Percentiles rank a stretch among this genome's conserved stretches.
Evolutionary conservation across 2,888 invertebrate species (phyloP).

Genomic region (Kuschelorhynchus macadamiae): DNA sequence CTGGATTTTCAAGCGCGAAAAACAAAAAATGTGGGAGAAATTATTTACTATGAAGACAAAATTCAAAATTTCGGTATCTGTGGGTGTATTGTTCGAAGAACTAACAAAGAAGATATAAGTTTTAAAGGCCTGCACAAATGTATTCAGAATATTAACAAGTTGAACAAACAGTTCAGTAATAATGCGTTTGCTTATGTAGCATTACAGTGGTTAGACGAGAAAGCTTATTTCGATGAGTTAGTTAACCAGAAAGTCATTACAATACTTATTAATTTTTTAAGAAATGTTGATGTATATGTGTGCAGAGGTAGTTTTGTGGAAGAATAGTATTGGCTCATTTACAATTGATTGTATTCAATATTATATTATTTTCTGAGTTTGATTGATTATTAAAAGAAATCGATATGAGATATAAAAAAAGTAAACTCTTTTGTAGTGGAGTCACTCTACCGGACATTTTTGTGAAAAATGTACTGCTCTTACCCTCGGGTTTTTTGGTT

Average conservation of each 20-base stretch:
- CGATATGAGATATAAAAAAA: too few relatives aligned
- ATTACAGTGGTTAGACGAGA: conserved; percentile 48
- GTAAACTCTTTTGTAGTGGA: too few relatives aligned
- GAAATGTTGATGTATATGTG: conserved; percentile 58
- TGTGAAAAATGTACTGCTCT: too few relatives aligned
- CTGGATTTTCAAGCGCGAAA: conserved; percentile 51
- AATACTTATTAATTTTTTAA: conserved; percentile 59
- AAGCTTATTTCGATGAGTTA: conserved; percentile 54
- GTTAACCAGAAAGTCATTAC: conserved; percentile 63
- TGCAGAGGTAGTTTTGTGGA: conserved; percentile 50
- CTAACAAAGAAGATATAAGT: conserved; percentile 47
- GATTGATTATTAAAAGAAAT: too few relatives aligned
- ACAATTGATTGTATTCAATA: too few relatives aligned
- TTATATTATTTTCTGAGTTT: too few relatives aligned
- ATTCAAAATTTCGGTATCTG: conserved; percentile 55
- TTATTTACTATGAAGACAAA: conserved; percentile 53
- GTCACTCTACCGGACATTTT: too few relatives aligned
- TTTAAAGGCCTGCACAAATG: conserved; percentile 54
- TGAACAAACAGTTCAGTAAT: conserved; percentile 36
- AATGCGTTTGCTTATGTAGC: conserved; percentile 52
- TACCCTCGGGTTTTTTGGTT: too few relatives aligned
- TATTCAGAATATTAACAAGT: conserved; percentile 50
- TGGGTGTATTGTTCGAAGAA: conserved; percentile 58
- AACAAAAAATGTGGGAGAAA: conserved; percentile 56
- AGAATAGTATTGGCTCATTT: background rate